These are phyloP conservation scores for Orthonevra nobilis DNA, from an alignment of 2,888 invertebrate species.

Conservation along the genomic window DNA sequence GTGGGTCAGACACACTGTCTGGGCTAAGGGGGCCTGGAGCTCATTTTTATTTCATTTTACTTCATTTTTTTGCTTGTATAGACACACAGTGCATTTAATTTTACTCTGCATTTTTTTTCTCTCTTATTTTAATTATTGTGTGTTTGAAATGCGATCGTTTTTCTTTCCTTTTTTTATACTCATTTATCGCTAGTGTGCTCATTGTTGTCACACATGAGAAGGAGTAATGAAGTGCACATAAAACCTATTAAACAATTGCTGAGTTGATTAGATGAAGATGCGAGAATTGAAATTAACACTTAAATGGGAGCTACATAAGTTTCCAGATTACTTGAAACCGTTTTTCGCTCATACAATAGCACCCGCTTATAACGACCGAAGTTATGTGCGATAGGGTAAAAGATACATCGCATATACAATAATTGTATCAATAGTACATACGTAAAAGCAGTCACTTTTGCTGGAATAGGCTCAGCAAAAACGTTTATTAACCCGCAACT, in stretches of 20 bases:
- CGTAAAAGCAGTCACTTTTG: no score
- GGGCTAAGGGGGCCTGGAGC: constrained; percentile 10
- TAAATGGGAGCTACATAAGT: constrained; percentile 17
- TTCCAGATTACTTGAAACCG: no score
- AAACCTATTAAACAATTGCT: constrained; percentile 16
- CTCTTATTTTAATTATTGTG: constrained; percentile 32
- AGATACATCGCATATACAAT: no score
- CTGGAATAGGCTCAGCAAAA: no score
- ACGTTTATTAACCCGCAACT: no score
- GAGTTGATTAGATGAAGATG: constrained; percentile 2
- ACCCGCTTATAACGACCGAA: no score
- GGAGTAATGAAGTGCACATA: constrained; percentile 42
- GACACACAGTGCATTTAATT: constrained; percentile 48
- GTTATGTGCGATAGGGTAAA: no score
- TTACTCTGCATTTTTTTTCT: constrained; percentile 36
- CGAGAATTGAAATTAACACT: constrained; percentile 63
- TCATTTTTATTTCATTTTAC: not conserved
- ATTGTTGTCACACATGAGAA: constrained; percentile 27
- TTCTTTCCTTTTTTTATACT: constrained; percentile 3
- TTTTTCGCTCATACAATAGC: no score
- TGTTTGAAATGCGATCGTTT: not conserved
- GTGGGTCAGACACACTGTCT: constrained; percentile 67
- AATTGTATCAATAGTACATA: no score
- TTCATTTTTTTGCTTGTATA: not conserved
- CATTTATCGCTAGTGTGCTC: constrained; percentile 5